phyloP scores from a whole-genome alignment of 2,888 invertebrate genomes.

The Cremastinae sp. region DNA sequence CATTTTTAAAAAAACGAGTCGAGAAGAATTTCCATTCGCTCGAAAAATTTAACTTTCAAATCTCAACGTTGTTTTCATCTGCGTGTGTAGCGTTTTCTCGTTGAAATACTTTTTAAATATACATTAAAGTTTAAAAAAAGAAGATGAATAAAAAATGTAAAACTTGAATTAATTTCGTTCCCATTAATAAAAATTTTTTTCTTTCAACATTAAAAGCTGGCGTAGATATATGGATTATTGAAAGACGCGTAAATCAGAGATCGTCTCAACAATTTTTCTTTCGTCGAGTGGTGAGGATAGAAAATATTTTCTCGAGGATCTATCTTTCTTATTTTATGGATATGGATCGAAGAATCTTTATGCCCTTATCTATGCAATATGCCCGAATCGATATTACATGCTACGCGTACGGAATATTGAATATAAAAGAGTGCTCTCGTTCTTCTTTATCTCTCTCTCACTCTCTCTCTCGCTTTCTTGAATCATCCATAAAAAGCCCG shows the following conservation, averaged over 20 bases:
- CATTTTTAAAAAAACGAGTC: slow-evolving; percentile 21
- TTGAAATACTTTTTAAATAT: slow-evolving; percentile 7
- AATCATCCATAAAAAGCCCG: slow-evolving; percentile 66
- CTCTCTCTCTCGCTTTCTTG: slow-evolving; percentile 7
- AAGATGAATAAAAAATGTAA: background rate
- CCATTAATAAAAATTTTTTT: too few species aligned
- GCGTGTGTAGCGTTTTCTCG: too few species aligned
- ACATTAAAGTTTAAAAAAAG: slow-evolving; percentile 5
- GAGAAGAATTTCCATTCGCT: slow-evolving; percentile 70
- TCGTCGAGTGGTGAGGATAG: background rate
- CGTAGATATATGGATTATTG: too few species aligned
- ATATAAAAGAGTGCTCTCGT: slow-evolving; percentile 25
- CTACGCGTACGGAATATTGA: slow-evolving; percentile 28
- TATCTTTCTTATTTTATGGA: slow-evolving; percentile 19
- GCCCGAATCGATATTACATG: slow-evolving; percentile 33
- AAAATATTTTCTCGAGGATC: slow-evolving; percentile 5
- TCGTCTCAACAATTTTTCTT: too few species aligned
- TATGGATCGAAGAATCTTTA: slow-evolving; percentile 19
- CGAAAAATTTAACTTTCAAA: slow-evolving; percentile 76
- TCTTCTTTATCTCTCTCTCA: slow-evolving; percentile 2
- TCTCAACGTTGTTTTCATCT: slow-evolving; percentile 62
- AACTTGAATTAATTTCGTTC: too few species aligned
- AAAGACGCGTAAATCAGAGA: too few species aligned
- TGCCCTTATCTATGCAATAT: slow-evolving; percentile 29
- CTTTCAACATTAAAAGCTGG: too few species aligned